A percentile compares a stretch with the other conserved stretches of the same genome.
Evolutionary conservation across 2,888 invertebrate genomes (phyloP).

Genomic region (Strigamia maritima): DNA sequence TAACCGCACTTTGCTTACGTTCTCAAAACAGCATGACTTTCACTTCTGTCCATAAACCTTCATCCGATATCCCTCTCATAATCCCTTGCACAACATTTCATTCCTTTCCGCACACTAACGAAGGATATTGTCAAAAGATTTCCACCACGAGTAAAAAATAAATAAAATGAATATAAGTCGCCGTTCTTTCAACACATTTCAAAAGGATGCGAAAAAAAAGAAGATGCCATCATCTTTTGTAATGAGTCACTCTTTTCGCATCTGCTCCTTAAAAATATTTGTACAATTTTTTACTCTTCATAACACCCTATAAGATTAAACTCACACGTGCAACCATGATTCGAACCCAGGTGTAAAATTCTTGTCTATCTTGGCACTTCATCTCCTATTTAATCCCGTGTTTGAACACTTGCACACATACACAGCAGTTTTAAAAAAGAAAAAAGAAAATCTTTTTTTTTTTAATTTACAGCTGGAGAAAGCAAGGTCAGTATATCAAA

Average conservation of each 20-base stretch:
- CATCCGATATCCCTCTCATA: neutral
- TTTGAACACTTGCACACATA: conserved; percentile 22
- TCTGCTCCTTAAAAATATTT: neutral
- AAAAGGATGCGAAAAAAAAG: neutral
- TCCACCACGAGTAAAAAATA: neutral
- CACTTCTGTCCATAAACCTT: neutral
- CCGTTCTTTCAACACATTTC: neutral
- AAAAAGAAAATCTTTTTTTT: no score
- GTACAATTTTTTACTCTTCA: neutral
- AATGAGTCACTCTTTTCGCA: neutral
- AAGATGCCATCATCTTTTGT: neutral
- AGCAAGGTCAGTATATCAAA: neutral
- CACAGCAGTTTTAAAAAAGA: neutral
- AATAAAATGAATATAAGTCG: neutral
- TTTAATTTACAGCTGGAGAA: neutral
- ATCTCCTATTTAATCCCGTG: conserved; percentile 18
- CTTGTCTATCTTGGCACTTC: conserved; percentile 27
- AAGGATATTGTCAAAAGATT: neutral
- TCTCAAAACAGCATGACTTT: neutral
- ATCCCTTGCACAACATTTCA: conserved; percentile 1
- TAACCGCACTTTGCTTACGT: neutral
- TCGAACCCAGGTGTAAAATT: conserved; percentile 13
- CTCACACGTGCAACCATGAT: neutral
- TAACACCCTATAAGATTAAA: conserved; percentile 25
- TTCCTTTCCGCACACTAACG: neutral